Base-by-base conservation (phyloP, 2,797 vertebrate genomes). In the Acanthopagrus latus region DNA sequence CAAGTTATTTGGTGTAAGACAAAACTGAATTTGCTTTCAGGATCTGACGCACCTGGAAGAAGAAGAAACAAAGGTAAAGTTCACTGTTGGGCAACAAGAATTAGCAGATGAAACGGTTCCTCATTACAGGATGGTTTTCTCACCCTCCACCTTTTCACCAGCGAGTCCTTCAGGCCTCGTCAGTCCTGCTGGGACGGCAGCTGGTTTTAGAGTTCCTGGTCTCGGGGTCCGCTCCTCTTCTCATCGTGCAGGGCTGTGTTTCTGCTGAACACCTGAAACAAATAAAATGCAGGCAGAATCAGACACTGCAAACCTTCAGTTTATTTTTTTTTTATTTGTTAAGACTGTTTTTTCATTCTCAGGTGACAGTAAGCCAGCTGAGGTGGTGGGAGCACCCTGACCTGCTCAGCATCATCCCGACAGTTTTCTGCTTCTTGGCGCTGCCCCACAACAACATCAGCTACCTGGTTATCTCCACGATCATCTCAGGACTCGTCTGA, bases 381-480 rank as follows among this genome's bases (percentile, higher is more conserved):
- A n/a, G n/a, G n/a, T n/a, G n/a, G n/a, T n/a, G n/a, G n/a, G n/a
- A n/a, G n/a, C n/a, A n/a, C n/a, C n/a, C n/a, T n/a, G n/a, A n/a
- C n/a, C 93, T 99, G 21, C 94, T 99, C 50, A 99, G 97, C 90
- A 91, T 98, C 59, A 70, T 96, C 98, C 97, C 5, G 96, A n/a
- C n/a, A n/a, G n/a, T n/a, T n/a, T n/a, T 98, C 67, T 97, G 96
- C 86, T 96, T 98, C 59, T 82, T 97, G 91, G 97, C 98, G 0
- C 93, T 98, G 59, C 98, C 97, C 0, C 96, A 96, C 14, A 99
- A 99, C 96, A 99, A 98, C 94, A 97, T 98, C 89, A 98, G 98
- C 93, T 98, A 99, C 93, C 88, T 99, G 93, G 98, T 99, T 17
- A 95, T 99, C 76, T 97, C 97, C 84, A 99, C 99, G 97, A 97